Conservation (phyloP, 1,140 invertebrate species). For the Wiebesia pumilae region DNA sequence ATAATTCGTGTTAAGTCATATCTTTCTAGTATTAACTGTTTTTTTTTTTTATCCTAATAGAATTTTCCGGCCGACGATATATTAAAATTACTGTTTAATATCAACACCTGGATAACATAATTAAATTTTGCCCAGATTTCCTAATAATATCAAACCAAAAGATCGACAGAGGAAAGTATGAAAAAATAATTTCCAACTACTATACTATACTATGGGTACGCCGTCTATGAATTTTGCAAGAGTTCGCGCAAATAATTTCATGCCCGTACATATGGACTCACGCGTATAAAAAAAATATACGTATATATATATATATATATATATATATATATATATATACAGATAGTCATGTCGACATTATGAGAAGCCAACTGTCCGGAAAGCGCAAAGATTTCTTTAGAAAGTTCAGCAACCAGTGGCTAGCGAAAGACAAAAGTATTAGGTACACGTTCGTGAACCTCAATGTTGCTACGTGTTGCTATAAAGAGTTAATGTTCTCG, state of each 20-base stretch:
- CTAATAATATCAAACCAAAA: background rate
- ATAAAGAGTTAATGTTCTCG: background rate
- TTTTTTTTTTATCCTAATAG: too few relatives aligned
- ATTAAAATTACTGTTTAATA: too few relatives aligned
- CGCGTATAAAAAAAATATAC: too few relatives aligned
- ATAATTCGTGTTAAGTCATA: too few relatives aligned
- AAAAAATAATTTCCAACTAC: background rate
- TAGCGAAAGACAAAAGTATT: background rate
- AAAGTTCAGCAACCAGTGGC: slow-evolving; percentile 19
- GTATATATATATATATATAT: too few relatives aligned
- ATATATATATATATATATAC: too few relatives aligned
- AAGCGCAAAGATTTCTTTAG: slow-evolving; percentile 24
- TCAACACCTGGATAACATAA: too few relatives aligned
- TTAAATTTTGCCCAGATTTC: background rate
- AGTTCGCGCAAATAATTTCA: background rate
- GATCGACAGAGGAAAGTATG: background rate
- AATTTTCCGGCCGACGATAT: too few relatives aligned
- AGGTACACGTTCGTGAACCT: background rate
- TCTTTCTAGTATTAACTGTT: too few relatives aligned
- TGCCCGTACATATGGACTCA: background rate
- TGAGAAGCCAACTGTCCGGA: background rate
- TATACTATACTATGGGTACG: background rate
- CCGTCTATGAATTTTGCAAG: background rate
- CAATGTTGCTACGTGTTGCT: background rate
- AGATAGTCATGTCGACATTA: background rate